These are phyloP conservation scores for Lomographa bimaculata DNA, from an alignment of 2,888 invertebrate species.

Conservation along the genomic window DNA sequence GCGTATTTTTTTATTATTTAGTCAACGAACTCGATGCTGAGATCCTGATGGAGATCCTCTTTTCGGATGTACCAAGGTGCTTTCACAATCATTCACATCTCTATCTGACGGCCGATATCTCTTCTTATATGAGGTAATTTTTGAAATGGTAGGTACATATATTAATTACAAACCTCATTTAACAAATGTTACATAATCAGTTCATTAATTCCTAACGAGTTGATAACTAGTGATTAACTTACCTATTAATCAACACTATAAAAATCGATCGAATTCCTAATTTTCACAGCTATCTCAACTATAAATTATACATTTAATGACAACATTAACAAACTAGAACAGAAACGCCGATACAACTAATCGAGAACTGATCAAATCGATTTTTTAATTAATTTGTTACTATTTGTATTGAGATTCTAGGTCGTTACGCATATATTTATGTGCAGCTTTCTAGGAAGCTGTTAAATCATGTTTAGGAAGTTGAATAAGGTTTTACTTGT, in stretches of 20 bases:
- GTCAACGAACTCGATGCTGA: too few relatives aligned
- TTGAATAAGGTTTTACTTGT: conserved; percentile 12
- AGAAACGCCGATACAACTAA: conserved; percentile 27
- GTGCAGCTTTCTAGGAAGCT: conserved; percentile 25
- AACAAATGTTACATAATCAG: too few relatives aligned
- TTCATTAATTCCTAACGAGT: conserved; percentile 13
- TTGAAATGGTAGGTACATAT: too few relatives aligned
- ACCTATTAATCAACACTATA: conserved; percentile 20
- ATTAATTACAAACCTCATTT: too few relatives aligned
- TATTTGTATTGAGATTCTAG: conserved; percentile 37
- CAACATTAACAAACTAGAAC: conserved; percentile 27
- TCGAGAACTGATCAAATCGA: conserved; percentile 42
- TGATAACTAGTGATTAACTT: conserved; percentile 11
- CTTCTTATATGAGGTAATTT: too few relatives aligned
- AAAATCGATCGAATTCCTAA: conserved; percentile 24
- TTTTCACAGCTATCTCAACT: conserved; percentile 19
- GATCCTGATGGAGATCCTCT: too few relatives aligned
- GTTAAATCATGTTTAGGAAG: conserved; percentile 2
- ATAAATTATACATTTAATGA: conserved; percentile 27
- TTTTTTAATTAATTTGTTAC: conserved; percentile 53
- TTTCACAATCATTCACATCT: too few relatives aligned
- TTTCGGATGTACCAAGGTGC: too few relatives aligned
- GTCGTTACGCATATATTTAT: conserved; percentile 25
- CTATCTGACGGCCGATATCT: too few relatives aligned
- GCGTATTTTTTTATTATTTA: too few relatives aligned